Evolutionary conservation across 2,888 invertebrate species (phyloP).

Genomic region (Eupelmus urozonus): DNA sequence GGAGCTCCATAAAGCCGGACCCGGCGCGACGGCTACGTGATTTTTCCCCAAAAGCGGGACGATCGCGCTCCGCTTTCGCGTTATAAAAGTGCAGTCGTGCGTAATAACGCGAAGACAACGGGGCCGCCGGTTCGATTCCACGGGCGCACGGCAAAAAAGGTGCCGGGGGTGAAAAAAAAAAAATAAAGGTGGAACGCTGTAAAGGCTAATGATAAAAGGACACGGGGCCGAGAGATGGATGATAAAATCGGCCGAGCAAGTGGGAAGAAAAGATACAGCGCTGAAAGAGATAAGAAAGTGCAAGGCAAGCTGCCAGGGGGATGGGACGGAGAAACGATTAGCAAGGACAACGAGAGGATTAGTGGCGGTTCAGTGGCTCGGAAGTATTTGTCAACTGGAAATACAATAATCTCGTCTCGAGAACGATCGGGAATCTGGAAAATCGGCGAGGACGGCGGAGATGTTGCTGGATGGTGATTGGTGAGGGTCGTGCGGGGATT

Average conservation of each 20-base stretch:
- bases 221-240: slow-evolving; percentile 12
- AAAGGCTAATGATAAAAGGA: slow-evolving; percentile 50
- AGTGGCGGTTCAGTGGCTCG: slow-evolving; percentile 15
- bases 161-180: slow-evolving; percentile 10
- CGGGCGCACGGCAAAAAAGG: slow-evolving; percentile 19
- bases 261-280: slow-evolving; percentile 7
- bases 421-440: too few species aligned
- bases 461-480: too few species aligned
- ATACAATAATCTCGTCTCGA: not conserved
- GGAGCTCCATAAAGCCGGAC: slow-evolving; percentile 23
- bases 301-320: slow-evolving; percentile 32
- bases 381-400: slow-evolving; percentile 39
- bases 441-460: too few species aligned
- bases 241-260: slow-evolving; percentile 41
- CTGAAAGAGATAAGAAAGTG: slow-evolving; percentile 49
- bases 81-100: slow-evolving; percentile 66
- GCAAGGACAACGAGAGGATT: slow-evolving; percentile 31
- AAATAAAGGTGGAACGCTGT: slow-evolving; percentile 5
- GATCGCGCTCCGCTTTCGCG: slow-evolving; percentile 15
- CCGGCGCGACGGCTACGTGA: slow-evolving; percentile 63
- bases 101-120: slow-evolving; percentile 69
- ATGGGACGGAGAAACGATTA: slow-evolving; percentile 39
- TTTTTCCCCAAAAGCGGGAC: slow-evolving; percentile 63
- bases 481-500: too few species aligned
- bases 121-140: slow-evolving; percentile 28